These are phyloP conservation scores for Bucorvus abyssinicus DNA, from an alignment of 2,797 vertebrate genomes.

Conservation along the genomic window DNA sequence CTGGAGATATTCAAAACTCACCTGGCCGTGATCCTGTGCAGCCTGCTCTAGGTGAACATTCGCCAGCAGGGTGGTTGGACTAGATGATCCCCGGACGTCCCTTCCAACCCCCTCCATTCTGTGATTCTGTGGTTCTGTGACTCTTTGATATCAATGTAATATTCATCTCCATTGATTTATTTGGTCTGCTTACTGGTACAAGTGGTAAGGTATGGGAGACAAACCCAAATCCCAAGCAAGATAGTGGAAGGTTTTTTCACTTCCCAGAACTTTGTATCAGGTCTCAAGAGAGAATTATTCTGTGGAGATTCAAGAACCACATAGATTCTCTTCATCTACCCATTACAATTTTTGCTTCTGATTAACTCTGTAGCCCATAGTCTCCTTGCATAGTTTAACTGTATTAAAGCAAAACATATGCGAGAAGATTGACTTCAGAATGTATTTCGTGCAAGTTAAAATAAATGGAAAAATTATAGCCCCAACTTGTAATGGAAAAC, in stretches of 20 bases:
- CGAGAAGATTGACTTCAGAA: background rate
- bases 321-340: background rate
- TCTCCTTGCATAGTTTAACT: background rate
- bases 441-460: slow-evolving; percentile 36
- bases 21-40: no score
- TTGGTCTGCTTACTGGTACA: background rate
- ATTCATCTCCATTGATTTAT: background rate
- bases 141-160: background rate
- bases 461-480: slow-evolving; percentile 42
- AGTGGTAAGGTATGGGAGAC: background rate
- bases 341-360: background rate
- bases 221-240: background rate
- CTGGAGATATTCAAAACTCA: no score
- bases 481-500: slow-evolving; percentile 18
- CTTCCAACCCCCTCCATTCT: no score
- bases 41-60: no score
- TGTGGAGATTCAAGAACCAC: background rate
- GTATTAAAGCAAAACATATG: slow-evolving; percentile 50
- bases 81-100: no score
- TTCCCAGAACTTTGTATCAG: background rate
- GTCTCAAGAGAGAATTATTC: background rate
- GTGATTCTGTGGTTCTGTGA: no score
- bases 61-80: no score
- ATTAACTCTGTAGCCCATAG: background rate
- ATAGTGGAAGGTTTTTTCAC: background rate